phyloP scores from a whole-genome alignment of 2,888 invertebrate species.

The Thymelicus acteon region DNA sequence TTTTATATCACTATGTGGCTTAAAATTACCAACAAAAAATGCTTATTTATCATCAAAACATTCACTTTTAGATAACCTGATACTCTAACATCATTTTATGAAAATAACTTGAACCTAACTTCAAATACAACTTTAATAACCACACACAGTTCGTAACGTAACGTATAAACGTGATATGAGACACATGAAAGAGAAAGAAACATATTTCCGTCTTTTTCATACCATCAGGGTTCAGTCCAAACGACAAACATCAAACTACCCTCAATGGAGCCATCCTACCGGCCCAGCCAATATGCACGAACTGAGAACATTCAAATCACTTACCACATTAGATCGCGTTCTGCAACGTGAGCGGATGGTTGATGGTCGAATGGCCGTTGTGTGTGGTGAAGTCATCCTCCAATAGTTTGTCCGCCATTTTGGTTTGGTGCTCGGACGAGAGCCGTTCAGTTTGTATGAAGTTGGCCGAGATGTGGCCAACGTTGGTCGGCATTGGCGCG shows the following conservation, averaged over 20 bases:
- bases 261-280: not conserved
- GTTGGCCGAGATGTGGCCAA: conserved; percentile 68
- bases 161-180: not conserved
- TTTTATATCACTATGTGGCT: conserved; percentile 6
- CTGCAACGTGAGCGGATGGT: conserved; percentile 73
- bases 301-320: conserved; percentile 55
- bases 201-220: too few species aligned
- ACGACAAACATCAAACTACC: too few species aligned
- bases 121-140: too few species aligned
- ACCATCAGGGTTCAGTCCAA: too few species aligned
- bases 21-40: conserved; percentile 8
- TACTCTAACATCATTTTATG: too few species aligned
- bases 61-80: not conserved
- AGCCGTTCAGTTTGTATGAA: conserved; percentile 72
- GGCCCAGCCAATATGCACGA: conserved; percentile 68
- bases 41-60: not conserved
- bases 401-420: conserved; percentile 53
- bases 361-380: conserved; percentile 66
- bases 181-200: not conserved
- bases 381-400: conserved; percentile 77
- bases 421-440: conserved; percentile 52
- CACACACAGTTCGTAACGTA: too few species aligned
- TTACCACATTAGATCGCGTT: conserved; percentile 70
- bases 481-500: conserved; percentile 44
- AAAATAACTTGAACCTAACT: too few species aligned